Conservation (phyloP, 2,113 vertebrate genomes). For the Datnioides undecimradiatus region DNA sequence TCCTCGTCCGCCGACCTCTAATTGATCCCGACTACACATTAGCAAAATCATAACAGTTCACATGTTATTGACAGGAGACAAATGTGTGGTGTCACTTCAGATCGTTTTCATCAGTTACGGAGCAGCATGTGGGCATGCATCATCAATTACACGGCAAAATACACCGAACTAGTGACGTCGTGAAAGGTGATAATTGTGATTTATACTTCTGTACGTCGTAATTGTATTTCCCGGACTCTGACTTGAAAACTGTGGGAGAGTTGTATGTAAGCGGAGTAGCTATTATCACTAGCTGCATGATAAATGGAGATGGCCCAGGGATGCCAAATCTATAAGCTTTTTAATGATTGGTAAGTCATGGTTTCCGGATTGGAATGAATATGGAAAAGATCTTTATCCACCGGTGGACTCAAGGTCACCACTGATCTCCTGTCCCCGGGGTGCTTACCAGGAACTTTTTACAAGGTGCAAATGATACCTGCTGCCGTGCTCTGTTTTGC, state of each 20-base stretch:
- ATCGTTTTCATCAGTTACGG: conserved; percentile 13
- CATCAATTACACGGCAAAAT: neutral
- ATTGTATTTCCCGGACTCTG: neutral
- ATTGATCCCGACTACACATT: neutral
- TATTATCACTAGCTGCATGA: conserved; percentile 60
- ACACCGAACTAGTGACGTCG: neutral
- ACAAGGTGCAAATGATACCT: conserved; percentile 60
- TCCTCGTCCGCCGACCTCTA: conserved; percentile 6
- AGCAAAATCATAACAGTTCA: conserved; percentile 16
- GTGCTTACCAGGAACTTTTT: conserved; percentile 70
- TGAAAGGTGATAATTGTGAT: conserved; percentile 56
- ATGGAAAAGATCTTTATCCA: conserved; percentile 78
- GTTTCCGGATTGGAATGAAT: conserved; percentile 77
- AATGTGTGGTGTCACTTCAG: conserved; percentile 10
- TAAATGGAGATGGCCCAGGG: conserved; percentile 60
- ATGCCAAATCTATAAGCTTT: conserved; percentile 73
- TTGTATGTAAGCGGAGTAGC: conserved; percentile 44
- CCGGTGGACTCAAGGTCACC: conserved; percentile 75
- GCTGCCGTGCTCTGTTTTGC: conserved; percentile 37
- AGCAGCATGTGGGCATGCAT: too few relatives aligned
- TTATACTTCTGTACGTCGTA: conserved; percentile 27
- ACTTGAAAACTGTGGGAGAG: neutral
- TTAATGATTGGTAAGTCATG: conserved; percentile 83
- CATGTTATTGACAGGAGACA: neutral
- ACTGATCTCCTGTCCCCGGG: conserved; percentile 63